phyloP scores from a whole-genome alignment of 2,888 invertebrate species.

The Noctua janthe region DNA sequence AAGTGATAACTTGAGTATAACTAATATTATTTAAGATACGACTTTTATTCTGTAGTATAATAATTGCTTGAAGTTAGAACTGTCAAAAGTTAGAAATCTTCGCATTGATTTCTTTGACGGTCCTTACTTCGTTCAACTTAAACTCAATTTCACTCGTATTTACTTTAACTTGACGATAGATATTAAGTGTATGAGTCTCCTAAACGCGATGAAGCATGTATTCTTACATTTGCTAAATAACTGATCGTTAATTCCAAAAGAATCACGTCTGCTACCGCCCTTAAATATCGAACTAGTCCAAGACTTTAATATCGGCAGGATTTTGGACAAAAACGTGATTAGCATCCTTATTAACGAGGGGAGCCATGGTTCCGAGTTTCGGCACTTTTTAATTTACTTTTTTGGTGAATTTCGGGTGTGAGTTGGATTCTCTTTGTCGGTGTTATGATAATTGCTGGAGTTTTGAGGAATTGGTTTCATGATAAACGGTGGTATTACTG shows the following conservation, averaged over 20 bases:
- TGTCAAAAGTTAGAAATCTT: too few relatives aligned
- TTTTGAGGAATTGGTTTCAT: constrained; percentile 32
- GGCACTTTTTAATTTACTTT: constrained; percentile 60
- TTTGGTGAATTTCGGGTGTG: constrained; percentile 31
- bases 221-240: neutral
- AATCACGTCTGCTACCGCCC: neutral
- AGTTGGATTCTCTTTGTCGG: constrained; percentile 31
- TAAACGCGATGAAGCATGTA: neutral
- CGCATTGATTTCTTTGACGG: too few relatives aligned
- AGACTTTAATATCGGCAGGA: constrained; percentile 52
- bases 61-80: too few relatives aligned
- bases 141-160: too few relatives aligned
- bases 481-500: neutral
- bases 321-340: constrained; percentile 58
- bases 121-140: too few relatives aligned
- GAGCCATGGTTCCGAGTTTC: constrained; percentile 24
- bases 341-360: constrained; percentile 64
- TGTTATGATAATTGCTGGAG: constrained; percentile 45
- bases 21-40: too few relatives aligned
- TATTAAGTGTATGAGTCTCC: too few relatives aligned
- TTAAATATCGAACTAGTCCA: constrained; percentile 31
- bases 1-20: too few relatives aligned
- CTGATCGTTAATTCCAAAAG: neutral
- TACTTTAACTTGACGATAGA: too few relatives aligned
- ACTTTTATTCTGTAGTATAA: too few relatives aligned